Conservation (phyloP, 2,113 vertebrate genomes). For the Syngnathoides biaculeatus region DNA sequence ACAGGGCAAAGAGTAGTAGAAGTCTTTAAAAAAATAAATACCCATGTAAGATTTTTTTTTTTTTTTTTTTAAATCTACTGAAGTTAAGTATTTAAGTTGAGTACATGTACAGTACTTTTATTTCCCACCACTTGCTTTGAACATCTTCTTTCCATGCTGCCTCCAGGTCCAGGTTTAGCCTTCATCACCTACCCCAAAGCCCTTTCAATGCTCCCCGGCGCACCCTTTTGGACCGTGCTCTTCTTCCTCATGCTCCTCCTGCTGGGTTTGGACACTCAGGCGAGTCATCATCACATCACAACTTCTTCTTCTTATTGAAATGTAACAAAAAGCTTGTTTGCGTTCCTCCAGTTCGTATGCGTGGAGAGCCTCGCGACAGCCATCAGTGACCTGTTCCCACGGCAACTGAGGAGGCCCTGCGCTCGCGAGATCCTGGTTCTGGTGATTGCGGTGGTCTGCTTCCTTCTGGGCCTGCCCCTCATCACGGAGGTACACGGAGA, state of each 20-base stretch:
- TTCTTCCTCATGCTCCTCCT: conserved; percentile 94
- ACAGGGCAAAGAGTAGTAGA: too few species aligned
- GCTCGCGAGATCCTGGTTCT: conserved; percentile 82
- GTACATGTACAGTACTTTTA: too few species aligned
- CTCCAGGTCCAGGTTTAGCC: conserved; percentile 81
- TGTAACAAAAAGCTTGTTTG: not conserved
- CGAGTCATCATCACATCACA: not conserved
- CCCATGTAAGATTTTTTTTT: too few species aligned
- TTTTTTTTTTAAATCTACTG: too few species aligned
- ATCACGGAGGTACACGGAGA: conserved; percentile 77
- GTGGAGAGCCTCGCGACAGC: conserved; percentile 89
- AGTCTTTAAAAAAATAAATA: too few species aligned
- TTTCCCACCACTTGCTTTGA: not conserved
- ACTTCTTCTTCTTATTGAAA: not conserved
- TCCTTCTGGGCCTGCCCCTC: conserved; percentile 82
- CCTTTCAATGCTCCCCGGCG: conserved; percentile 81
- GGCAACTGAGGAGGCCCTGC: conserved; percentile 71
- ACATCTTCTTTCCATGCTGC: not conserved
- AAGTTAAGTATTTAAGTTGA: not conserved
- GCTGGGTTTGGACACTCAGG: conserved; percentile 88
- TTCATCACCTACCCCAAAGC: conserved; percentile 85
- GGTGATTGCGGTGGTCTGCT: conserved; percentile 73
- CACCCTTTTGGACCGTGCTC: conserved; percentile 86
- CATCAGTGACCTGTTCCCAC: conserved; percentile 83
- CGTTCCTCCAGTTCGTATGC: conserved; percentile 81